Conservation (phyloP, 2,888 invertebrate species). For the Glyphotaelius pellucidus region DNA sequence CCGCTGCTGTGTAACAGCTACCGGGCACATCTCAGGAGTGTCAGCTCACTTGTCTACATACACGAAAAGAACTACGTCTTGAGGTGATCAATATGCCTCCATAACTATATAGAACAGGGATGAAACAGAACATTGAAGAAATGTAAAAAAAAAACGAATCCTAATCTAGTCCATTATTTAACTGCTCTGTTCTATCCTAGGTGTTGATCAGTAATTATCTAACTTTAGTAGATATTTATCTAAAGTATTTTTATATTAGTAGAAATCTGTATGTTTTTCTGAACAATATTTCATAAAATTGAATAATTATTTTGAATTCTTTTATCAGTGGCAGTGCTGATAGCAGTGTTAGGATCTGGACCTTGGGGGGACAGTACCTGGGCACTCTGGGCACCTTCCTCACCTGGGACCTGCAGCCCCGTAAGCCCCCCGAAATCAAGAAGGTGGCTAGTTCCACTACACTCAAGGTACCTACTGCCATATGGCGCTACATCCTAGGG, state of each 20-base stretch:
- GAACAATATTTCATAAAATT: not conserved
- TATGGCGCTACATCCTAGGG: no score
- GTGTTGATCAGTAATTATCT: no score
- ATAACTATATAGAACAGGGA: not conserved
- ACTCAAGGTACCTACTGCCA: constrained; percentile 78
- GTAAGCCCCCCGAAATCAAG: constrained; percentile 85
- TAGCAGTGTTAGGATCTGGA: constrained; percentile 86
- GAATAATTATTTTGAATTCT: not conserved
- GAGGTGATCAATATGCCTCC: constrained; percentile 74
- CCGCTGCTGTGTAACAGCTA: constrained; percentile 84
- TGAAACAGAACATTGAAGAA: not conserved
- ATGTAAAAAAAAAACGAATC: not conserved
- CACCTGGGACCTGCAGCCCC: constrained; percentile 79
- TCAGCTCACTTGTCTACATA: constrained; percentile 83
- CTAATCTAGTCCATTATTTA: no score
- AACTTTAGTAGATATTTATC: no score
- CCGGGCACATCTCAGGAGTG: constrained; percentile 83
- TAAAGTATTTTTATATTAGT: no score
- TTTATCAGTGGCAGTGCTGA: constrained; percentile 81
- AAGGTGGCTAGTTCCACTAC: constrained; percentile 87
- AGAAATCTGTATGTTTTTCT: no score
- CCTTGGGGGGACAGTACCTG: constrained; percentile 82
- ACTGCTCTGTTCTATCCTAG: no score
- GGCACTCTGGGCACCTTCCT: constrained; percentile 86
- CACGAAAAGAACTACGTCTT: constrained; percentile 82